Evolutionary conservation across 2,888 invertebrate genomes (phyloP).

Genomic region (Rhyacophila evoluta): DNA sequence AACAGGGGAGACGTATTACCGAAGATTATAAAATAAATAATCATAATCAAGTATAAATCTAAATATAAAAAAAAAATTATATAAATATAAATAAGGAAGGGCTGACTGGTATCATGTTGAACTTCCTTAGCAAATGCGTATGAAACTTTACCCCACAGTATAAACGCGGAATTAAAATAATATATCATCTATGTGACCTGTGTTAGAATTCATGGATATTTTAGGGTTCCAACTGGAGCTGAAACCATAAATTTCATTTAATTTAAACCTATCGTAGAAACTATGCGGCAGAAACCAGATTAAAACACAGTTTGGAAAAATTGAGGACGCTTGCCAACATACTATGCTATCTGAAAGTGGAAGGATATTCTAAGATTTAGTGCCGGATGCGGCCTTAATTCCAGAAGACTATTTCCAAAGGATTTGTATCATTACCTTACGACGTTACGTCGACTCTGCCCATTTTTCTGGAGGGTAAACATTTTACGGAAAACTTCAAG

Average conservation of each 20-base stretch:
- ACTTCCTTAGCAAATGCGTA: too few relatives aligned
- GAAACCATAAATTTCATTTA: neutral
- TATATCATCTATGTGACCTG: too few relatives aligned
- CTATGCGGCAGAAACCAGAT: neutral
- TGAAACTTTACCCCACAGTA: too few relatives aligned
- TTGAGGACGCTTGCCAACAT: neutral
- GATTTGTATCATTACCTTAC: neutral
- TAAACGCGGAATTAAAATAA: too few relatives aligned
- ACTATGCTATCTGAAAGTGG: neutral
- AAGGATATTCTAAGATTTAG: neutral
- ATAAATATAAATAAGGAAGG: too few relatives aligned
- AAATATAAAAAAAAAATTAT: too few relatives aligned
- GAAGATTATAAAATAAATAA: too few relatives aligned
- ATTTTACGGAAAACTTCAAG: neutral
- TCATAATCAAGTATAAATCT: too few relatives aligned
- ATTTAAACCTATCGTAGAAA: neutral
- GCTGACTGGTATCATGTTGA: too few relatives aligned
- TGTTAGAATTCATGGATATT: too few relatives aligned
- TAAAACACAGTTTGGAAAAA: neutral
- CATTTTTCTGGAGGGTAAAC: neutral
- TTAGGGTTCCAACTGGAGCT: too few relatives aligned
- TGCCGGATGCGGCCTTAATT: constrained; percentile 9
- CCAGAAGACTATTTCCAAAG: neutral
- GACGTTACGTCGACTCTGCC: neutral
- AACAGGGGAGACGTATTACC: too few relatives aligned